These are phyloP conservation scores for Hippopotamyrus pictus DNA, from an alignment of 2,797 vertebrate species.

Conservation along the genomic window DNA sequence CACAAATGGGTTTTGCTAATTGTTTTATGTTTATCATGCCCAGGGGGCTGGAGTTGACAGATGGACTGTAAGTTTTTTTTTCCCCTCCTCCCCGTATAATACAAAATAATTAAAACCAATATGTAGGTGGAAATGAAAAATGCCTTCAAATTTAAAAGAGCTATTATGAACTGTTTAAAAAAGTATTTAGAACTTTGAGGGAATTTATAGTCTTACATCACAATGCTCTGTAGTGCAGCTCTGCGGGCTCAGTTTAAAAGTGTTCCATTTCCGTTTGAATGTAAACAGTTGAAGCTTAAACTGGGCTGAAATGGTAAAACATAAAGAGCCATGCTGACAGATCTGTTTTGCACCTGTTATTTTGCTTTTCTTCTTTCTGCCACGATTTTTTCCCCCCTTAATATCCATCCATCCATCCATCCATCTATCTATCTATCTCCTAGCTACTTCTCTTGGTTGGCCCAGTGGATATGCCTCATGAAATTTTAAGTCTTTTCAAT, in stretches of 20 bases:
- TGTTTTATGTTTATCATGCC: not conserved
- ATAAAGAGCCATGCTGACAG: not conserved
- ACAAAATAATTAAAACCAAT: not conserved
- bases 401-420: not conserved
- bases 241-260: not conserved
- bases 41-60: not conserved
- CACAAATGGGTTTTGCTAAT: not conserved
- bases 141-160: not conserved
- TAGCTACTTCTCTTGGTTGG: not conserved
- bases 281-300: not conserved
- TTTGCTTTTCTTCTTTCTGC: not conserved
- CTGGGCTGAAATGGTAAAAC: not conserved
- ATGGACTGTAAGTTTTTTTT: not conserved
- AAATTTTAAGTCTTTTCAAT: not conserved
- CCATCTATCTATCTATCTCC: not conserved
- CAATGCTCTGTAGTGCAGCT: not conserved
- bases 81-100: not conserved
- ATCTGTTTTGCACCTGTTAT: not conserved
- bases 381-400: not conserved
- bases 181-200: not conserved
- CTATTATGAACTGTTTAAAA: not conserved
- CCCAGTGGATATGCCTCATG: not conserved
- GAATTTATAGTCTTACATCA: not conserved
- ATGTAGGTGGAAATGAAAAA: not conserved
- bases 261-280: not conserved